phyloP scores from a whole-genome alignment of 2,797 vertebrate species.

The Bradypodion pumilum region DNA sequence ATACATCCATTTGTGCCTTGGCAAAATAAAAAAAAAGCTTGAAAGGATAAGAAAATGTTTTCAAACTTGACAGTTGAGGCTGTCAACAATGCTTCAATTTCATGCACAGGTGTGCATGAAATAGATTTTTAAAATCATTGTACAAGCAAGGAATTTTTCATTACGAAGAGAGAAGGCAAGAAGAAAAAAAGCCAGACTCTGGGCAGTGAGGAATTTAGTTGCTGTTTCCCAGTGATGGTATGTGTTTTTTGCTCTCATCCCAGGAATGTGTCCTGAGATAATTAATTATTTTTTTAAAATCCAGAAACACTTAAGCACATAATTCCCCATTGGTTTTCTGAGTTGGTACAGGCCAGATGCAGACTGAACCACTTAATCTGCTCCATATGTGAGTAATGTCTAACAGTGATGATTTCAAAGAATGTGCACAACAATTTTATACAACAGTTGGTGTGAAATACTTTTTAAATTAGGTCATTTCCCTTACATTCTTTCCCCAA shows the following conservation, averaged over 20 bases:
- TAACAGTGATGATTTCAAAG: too few species aligned
- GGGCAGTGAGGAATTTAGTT: background rate
- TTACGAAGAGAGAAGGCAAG: conserved; percentile 1
- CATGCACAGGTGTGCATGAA: conserved; percentile 36
- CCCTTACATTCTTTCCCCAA: too few species aligned
- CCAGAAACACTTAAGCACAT: background rate
- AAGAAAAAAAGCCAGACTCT: too few species aligned
- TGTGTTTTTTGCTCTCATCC: background rate
- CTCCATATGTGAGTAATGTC: background rate
- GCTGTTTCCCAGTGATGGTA: background rate
- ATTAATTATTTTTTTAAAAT: too few species aligned
- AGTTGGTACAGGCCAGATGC: background rate
- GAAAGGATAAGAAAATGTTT: background rate
- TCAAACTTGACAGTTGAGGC: conserved; percentile 8
- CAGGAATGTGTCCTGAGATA: background rate
- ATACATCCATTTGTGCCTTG: background rate
- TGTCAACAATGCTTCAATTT: conserved; percentile 33
- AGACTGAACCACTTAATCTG: background rate
- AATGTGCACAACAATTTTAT: too few species aligned
- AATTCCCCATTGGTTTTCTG: background rate
- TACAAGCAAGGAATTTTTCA: conserved; percentile 4
- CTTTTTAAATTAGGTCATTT: too few species aligned
- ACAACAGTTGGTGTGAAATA: too few species aligned
- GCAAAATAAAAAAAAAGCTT: background rate
- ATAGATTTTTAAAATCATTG: conserved; percentile 25